Evolutionary conservation across 2,888 invertebrate species (phyloP), one percentile per base, ranked within the genome.

Genomic region (Emmelina monodactyla): DNA sequence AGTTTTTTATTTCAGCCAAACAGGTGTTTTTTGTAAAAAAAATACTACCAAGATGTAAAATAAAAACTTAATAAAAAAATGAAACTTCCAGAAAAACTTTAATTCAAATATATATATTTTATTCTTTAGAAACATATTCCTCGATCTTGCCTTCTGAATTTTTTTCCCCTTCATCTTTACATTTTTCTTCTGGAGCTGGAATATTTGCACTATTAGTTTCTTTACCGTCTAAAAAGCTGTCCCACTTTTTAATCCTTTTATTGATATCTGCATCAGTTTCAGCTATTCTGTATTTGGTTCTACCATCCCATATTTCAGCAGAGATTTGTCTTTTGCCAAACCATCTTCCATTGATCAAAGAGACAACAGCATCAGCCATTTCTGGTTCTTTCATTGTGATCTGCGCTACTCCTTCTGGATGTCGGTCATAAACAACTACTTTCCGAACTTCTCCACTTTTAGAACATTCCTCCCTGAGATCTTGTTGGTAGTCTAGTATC

Each of bases 251-350:
- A 37, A 96, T 71, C 40, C 98, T 83, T 41, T 89, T 85, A 42
- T 87, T 85, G 15, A 88, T 85, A 61, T 97, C 92, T 32, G 89
- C 88, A 58, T 94, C 94, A 0, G 96, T 94, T 78, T 98, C 98
- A 35, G 87, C 86, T 52, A 96, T 87, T 64, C 89, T 89, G 70
- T 89, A 96, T 65, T 95, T 97, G 0, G 94, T 94, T 62, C 90
- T 90, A 12, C 98, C 98, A 76, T 99, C 97, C 94, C 95, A 98
- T 43, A 91, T 87, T 58, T 90, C 89, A 2, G 96, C 97, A 2
- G 83, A 85, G 16, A 99, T 83, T 64, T 89, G 85, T 25, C 92
- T 82, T 58, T 94, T 88, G 6, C 91, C 92, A 73, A 97, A 96
- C 86, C 90, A 94, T 25, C 97, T 83, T 1, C 92, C 92, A 65